phyloP scores from a whole-genome alignment of 2,888 invertebrate genomes.

The Polietes domitor region DNA sequence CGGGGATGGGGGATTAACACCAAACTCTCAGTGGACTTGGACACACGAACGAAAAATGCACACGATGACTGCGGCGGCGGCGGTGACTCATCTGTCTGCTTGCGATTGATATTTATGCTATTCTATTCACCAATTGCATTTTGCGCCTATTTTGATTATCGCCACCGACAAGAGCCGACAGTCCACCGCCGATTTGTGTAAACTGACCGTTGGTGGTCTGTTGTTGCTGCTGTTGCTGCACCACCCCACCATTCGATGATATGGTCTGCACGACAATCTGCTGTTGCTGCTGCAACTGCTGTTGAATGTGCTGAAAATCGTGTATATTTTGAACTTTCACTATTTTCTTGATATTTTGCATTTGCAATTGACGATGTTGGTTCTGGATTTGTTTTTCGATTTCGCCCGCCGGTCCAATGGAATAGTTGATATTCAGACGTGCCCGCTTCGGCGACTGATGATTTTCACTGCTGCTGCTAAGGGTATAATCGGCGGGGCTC shows the following conservation, averaged over 20 bases:
- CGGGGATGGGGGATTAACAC: too few species aligned
- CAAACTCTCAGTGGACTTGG: too few species aligned
- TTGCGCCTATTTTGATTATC: conserved; percentile 83
- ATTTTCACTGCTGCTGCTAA: conserved; percentile 82
- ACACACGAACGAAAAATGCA: too few species aligned
- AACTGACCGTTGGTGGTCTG: conserved; percentile 48
- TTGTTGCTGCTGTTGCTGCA: conserved; percentile 37
- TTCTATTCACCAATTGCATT: conserved; percentile 84
- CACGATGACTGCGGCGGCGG: too few species aligned
- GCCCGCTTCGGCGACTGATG: conserved; percentile 78
- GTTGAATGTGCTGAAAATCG: conserved; percentile 62
- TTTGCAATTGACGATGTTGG: conserved; percentile 65
- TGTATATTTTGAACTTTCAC: conserved; percentile 68
- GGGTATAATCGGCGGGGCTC: conserved; percentile 82
- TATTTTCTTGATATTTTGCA: conserved; percentile 71
- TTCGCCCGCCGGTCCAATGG: conserved; percentile 81
- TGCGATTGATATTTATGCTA: conserved; percentile 79
- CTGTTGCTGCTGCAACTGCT: conserved; percentile 64
- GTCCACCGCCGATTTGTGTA: conserved; percentile 41
- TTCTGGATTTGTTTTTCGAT: conserved; percentile 73
- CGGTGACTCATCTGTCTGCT: too few species aligned
- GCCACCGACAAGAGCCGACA: conserved; percentile 15
- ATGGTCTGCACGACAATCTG: conserved; percentile 67
- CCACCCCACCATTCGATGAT: conserved; percentile 36
- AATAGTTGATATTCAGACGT: conserved; percentile 80